Conservation (phyloP, 92 coral and sea anemone species). For the Pocillopora meandrina region DNA sequence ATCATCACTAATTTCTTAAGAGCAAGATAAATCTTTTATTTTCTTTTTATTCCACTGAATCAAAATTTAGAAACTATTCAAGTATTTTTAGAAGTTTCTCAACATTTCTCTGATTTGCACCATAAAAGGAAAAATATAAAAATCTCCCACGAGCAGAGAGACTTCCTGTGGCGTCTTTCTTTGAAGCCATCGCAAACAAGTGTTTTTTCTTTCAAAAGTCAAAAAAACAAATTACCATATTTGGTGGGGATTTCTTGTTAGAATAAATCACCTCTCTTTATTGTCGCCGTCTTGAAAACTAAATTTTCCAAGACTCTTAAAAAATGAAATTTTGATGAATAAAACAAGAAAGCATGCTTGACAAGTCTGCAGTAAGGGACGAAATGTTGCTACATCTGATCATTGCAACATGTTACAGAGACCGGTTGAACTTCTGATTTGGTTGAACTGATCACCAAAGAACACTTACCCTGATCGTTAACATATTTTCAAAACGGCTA, state of each 20-base stretch:
- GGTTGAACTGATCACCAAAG: too few relatives aligned
- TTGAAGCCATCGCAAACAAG: background rate
- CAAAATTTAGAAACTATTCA: background rate
- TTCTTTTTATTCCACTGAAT: background rate
- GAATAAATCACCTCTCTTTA: too few relatives aligned
- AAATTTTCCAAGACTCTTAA: too few relatives aligned
- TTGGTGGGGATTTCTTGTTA: background rate
- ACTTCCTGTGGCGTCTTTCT: background rate
- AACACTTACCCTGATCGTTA: too few relatives aligned
- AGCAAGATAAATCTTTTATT: background rate
- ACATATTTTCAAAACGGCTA: too few relatives aligned
- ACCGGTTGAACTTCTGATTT: too few relatives aligned
- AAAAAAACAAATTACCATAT: background rate
- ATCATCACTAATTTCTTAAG: too few relatives aligned
- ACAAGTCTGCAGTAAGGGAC: too few relatives aligned
- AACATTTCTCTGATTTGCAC: conserved; percentile 1
- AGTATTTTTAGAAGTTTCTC: background rate
- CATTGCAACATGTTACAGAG: too few relatives aligned
- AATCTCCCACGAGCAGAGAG: background rate
- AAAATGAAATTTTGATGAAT: too few relatives aligned
- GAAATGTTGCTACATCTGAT: too few relatives aligned
- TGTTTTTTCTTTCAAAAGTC: background rate
- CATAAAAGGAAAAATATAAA: conserved; percentile 23
- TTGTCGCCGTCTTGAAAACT: background rate
- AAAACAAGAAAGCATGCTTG: too few relatives aligned